Base-by-base conservation (phyloP, 2,797 vertebrate species). In the Propithecus deckenii region DNA sequence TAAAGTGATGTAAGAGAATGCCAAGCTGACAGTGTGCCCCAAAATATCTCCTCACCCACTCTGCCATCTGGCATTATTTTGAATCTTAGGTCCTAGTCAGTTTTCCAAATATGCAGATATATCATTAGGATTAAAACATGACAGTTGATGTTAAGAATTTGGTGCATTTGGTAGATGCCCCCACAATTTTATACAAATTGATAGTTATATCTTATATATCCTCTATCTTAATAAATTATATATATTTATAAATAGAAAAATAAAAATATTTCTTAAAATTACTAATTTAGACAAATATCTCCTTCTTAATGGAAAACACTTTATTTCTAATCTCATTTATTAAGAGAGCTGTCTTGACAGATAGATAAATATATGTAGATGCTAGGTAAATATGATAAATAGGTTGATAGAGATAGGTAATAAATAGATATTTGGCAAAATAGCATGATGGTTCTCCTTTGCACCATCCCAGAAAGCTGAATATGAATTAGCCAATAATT, bases 1-100 rank as follows among this genome's bases (percentile, higher is more conserved):
- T 63, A 85, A 55, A 48, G 43, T 81, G 28, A 86, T 50, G 6
- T 23, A 93, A 75, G 5, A 35, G 28, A 91, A 76, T 14, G 90
- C 22, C 22, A 41, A 75, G 4, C 30, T 57, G 10, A 91, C 50
- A 85, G 55, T 32, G 78, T 91, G 63, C 35, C 35, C 25, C 32
- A 67, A 50, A 63, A 79, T 75, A 50, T 80, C 50, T 93, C 2
- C 12, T 28, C 46, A 57, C 59, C 12, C 18, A 91, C 91, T 75
- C 59, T 85, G 35, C 59, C 90, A 86, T 80, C 72, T 65, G 83
- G 25, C 23, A 80, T 93, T 52, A 91, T 75, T 91, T 86, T 71
- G 13, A 91, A 71, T 76, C 12, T 71, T 74, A 46, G 55, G 50
- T 6, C 5, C 46, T 75, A 30, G 55, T 61, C 7, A 32, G 10